Percentiles rank a stretch among this genome's conserved stretches.
Conservation (phyloP, 2,888 invertebrate species). For the Pseudococcus jackbeardsleyi region DNA sequence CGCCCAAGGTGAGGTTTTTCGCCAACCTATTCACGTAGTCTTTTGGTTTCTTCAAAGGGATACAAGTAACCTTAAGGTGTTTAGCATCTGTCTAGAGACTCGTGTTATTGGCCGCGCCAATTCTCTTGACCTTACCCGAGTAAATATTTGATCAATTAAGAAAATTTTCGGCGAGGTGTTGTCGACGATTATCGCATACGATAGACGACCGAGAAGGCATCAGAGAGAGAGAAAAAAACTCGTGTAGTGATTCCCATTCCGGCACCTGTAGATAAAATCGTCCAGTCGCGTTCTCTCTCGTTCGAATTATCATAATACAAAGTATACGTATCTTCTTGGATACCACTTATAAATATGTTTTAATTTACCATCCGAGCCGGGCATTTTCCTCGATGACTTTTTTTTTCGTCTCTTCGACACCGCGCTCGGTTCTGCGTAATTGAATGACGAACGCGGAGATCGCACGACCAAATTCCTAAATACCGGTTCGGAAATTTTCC, state of each 20-base stretch:
- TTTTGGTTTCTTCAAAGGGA: too few relatives aligned
- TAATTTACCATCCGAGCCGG: slow-evolving; percentile 17
- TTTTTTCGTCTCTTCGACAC: background rate
- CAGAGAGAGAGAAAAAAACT: background rate
- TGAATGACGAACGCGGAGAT: slow-evolving; percentile 17
- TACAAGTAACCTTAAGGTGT: too few relatives aligned
- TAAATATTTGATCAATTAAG: slow-evolving; percentile 13
- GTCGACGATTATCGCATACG: background rate
- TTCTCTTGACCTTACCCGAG: slow-evolving; percentile 22
- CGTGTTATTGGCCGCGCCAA: background rate
- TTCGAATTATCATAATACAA: slow-evolving; percentile 45
- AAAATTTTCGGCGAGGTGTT: background rate
- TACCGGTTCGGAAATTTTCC: slow-evolving; percentile 44
- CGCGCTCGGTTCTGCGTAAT: slow-evolving; percentile 31
- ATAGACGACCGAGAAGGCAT: background rate
- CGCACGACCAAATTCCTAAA: slow-evolving; percentile 32
- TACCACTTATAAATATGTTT: slow-evolving; percentile 40
- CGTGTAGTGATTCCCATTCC: background rate
- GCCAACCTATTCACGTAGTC: background rate
- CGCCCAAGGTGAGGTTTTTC: background rate
- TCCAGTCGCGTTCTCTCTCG: background rate
- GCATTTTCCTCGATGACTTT: slow-evolving; percentile 9
- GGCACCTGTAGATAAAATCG: background rate
- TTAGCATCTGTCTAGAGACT: background rate
- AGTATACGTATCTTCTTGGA: background rate